A percentile compares a stretch with the other conserved stretches of the same genome.
phyloP scores from a whole-genome alignment of 2,113 vertebrate species.

The Piaya cayana region DNA sequence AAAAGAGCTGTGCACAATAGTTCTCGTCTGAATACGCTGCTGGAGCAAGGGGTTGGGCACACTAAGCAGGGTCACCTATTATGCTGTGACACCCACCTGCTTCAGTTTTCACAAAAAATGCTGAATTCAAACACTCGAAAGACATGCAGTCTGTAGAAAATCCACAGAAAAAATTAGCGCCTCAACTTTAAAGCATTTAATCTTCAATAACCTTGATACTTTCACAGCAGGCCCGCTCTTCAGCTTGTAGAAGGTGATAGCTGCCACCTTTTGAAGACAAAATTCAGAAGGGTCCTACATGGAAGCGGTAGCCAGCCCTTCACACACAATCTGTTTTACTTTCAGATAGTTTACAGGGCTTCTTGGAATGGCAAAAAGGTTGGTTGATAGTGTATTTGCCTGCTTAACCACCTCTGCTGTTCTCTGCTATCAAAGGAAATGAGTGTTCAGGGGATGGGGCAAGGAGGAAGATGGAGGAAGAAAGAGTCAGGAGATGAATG shows the following conservation, averaged over 20 bases:
- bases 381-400: not conserved
- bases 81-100: not conserved
- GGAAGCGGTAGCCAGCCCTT: not conserved
- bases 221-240: not conserved
- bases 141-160: not conserved
- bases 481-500: not conserved
- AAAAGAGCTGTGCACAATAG: accelerated
- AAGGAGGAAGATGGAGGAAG: not conserved
- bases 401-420: not conserved
- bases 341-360: not conserved
- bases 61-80: not conserved
- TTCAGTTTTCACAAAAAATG: not conserved
- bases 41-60: not conserved
- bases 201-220: not conserved
- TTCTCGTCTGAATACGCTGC: not conserved
- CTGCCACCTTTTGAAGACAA: not conserved
- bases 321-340: not conserved
- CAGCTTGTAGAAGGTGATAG: not conserved
- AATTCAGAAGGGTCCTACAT: not conserved
- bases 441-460: not conserved
- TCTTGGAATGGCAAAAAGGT: not conserved
- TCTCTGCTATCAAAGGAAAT: not conserved
- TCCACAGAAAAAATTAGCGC: not conserved
- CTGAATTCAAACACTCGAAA: not conserved
- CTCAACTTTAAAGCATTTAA: not conserved